These are phyloP conservation scores for Epizoanthus fatuus DNA, from an alignment of 92 coral and sea anemone genomes.

Conservation along the genomic window DNA sequence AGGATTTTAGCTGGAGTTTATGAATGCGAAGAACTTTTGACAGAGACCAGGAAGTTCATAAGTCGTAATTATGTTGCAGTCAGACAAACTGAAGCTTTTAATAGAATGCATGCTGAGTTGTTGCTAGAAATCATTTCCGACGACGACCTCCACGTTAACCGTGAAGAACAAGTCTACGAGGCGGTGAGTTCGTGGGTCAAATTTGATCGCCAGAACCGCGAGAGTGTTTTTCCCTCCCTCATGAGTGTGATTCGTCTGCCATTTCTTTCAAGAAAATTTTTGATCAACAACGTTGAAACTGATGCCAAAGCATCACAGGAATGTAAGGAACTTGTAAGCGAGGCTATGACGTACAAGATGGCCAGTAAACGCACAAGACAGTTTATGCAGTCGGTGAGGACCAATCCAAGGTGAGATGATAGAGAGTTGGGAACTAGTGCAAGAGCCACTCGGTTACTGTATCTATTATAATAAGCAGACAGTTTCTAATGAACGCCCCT, in stretches of 20 bases:
- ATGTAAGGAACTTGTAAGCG: conserved; percentile 77
- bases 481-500: background rate
- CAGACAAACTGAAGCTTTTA: conserved; percentile 63
- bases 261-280: conserved; percentile 73
- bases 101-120: conserved; percentile 65
- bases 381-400: conserved; percentile 66
- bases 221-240: conserved; percentile 59
- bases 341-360: conserved; percentile 80
- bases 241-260: conserved; percentile 85
- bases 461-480: no score
- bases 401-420: conserved; percentile 76
- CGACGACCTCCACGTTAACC: conserved; percentile 84
- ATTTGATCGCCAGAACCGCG: conserved; percentile 74
- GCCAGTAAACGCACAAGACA: conserved; percentile 68
- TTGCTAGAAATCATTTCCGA: conserved; percentile 80
- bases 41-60: conserved; percentile 73
- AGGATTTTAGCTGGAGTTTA: conserved; percentile 75
- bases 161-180: conserved; percentile 86
- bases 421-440: no score
- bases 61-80: conserved; percentile 78
- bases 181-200: conserved; percentile 82
- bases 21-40: conserved; percentile 72
- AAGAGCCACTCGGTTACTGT: no score
- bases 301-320: conserved; percentile 80
- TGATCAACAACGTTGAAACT: conserved; percentile 73